Evolutionary conservation across 2,113 vertebrate genomes (phyloP), one percentile per base, ranked within the genome.

Genomic region (Nannospalax galili): DNA sequence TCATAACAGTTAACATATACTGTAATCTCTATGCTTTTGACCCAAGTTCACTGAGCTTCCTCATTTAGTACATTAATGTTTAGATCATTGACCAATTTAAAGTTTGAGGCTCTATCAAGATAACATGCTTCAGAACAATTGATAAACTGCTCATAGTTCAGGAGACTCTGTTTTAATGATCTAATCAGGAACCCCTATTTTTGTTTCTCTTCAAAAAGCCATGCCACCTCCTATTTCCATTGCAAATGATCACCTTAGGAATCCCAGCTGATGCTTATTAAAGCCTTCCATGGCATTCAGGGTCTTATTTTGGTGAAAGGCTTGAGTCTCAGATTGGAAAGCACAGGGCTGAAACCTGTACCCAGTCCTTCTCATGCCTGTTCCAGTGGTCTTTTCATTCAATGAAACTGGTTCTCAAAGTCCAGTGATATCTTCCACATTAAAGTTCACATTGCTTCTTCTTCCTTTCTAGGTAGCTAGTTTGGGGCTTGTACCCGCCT

Each of bases 81-180:
- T 65, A 67, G 45, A 72, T 73, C 24, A 77, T 12, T 84, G 35
- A 24, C 7, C 74, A 75, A 56, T 78, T 78, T 92, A 45, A 88
- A 87, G 19, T 58, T 48, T 84, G 30, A 80, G 65, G 5, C 42
- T 42, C 72, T 90, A 19, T 28, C 35, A 80, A 65, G 48, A 84
- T 37, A 84, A 73, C 58, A 58, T 30, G 30, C 42, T 87, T 93
- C 11, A 3, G 28, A 92, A 35, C 74, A 82, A 87, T 45, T 84
- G 35, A 72, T 91, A 60, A 86, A 72, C 56, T 73, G 22, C 22
- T 80, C 40, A 35, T 0, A 65, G 78, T 40, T 60, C 78, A n/a
- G 7, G 56, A 88, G 52, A 77, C 32, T 64, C 81, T 67, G 45
- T 89, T 93, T 85, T 60, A 88, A 80, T 90, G 52, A 24, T 75